Percentiles rank a stretch among this genome's conserved stretches.
phyloP scores from a whole-genome alignment of 2,113 vertebrate species.

The Urocolius indicus region DNA sequence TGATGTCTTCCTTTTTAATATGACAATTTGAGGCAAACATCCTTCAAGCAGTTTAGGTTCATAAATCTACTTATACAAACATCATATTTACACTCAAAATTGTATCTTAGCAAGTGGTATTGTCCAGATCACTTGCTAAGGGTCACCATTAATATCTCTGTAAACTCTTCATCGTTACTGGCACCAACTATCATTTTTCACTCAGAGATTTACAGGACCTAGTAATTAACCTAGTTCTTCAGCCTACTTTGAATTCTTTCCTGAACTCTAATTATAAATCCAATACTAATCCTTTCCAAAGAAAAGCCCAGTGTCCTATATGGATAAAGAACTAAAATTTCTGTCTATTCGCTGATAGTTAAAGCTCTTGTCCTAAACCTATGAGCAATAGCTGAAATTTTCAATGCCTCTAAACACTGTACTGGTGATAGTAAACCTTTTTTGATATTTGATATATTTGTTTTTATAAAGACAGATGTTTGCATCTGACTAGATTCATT shows the following conservation, averaged over 20 bases:
- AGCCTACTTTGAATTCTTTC: background rate
- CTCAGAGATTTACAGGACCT: background rate
- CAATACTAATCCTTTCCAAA: background rate
- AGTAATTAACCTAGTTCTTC: background rate
- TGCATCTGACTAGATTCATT: background rate
- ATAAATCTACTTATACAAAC: background rate
- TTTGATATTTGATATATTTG: conserved; percentile 9
- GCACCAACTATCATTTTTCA: background rate
- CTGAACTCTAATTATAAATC: background rate
- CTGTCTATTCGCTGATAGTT: background rate
- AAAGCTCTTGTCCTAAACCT: background rate
- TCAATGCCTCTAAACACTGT: background rate
- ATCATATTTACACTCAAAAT: background rate
- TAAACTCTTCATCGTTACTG: background rate
- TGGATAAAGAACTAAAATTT: background rate
- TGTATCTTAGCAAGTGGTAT: background rate
- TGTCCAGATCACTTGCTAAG: background rate
- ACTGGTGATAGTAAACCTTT: background rate
- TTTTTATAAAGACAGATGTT: conserved; percentile 6
- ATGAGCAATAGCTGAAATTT: background rate
- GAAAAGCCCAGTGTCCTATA: background rate
- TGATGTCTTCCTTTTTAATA: background rate
- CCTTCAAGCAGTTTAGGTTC: background rate
- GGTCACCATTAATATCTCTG: background rate
- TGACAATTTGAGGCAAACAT: background rate